These are phyloP conservation scores for Drosophila austrosaltans DNA, from an alignment of 2,888 invertebrate species.

Conservation along the genomic window DNA sequence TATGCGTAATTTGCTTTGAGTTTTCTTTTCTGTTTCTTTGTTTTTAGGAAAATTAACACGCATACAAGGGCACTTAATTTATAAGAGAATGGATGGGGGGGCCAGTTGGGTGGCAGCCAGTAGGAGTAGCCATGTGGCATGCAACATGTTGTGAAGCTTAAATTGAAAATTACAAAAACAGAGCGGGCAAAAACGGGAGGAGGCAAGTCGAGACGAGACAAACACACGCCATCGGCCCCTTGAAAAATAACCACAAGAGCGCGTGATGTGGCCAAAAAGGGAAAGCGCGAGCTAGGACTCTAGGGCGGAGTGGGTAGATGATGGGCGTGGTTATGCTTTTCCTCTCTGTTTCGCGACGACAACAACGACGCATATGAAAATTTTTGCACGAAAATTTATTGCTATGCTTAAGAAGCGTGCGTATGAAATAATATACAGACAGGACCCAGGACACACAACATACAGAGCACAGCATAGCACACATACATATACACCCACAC, in stretches of 20 bases:
- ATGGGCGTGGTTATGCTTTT: constrained; percentile 29
- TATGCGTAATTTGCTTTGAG: constrained; percentile 58
- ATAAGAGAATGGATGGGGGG: constrained; percentile 43
- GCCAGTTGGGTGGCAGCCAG: neutral
- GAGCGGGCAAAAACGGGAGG: neutral
- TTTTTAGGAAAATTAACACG: constrained; percentile 66
- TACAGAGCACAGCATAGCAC: constrained; percentile 16
- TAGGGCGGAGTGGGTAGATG: constrained; percentile 8
- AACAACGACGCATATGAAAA: constrained; percentile 68
- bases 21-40: constrained; percentile 30
- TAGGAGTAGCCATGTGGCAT: constrained; percentile 52
- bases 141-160: constrained; percentile 73
- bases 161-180: constrained; percentile 73
- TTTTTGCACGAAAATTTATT: constrained; percentile 67
- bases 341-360: constrained; percentile 31
- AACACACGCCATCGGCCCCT: constrained; percentile 47
- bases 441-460: constrained; percentile 34
- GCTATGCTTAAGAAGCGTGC: constrained; percentile 74
- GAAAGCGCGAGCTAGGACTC: neutral
- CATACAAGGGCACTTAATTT: constrained; percentile 71
- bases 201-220: constrained; percentile 24
- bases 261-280: constrained; percentile 39
- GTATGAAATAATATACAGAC: constrained; percentile 74
- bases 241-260: constrained; percentile 38
- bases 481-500: constrained; percentile 11